Base-by-base conservation (phyloP, 2,113 vertebrate genomes). In the Strigops habroptila region DNA sequence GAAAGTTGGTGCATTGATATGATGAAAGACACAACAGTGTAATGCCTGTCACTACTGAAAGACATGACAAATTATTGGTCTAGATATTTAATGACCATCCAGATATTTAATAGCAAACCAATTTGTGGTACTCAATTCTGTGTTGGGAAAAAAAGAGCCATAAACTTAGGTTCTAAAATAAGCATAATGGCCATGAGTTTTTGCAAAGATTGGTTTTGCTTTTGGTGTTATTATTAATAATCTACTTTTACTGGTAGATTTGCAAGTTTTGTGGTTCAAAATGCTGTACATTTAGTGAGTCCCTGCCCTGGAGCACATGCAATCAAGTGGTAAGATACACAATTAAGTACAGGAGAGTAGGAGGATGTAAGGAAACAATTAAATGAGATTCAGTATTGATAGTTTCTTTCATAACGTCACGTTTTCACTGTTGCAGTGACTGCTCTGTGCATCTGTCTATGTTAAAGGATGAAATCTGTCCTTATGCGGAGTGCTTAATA, bases 401-500 rank as follows among this genome's bases (percentile, higher is more conserved):
- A 44, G 18, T 35, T 8, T 64, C 27, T 76, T 85, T 67, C 19
- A 19, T 46, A 37, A 15, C 16, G 18, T 82, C 27, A 35, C 3
- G 2, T 79, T 76, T 57, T 68, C 88, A 14, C 8, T 77, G 27
- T 33, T 60, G 37, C 33, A 41, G 13, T 18, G 28, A 18, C 57
- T 68, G 14, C 44, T 60, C 5, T 59, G 13, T 70, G 62, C 7
- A 0, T 78, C 74, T 65, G 39, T 65, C 59, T 6, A 1, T 49
- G 57, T 33, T 67, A 59, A 19, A 83, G 15, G 3, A 5, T 25
- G 33, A 44, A 62, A 23, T 91, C 33, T 73, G 25, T 11, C 31
- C n/a, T 65, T 17, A 13, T 5, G 18, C 0, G 0, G 59, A 52
- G 51, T 0, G 0, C 55, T 67, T 67, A 19, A 5, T 37, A 15